Evolutionary conservation across 2,888 invertebrate species (phyloP).

Genomic region (Physocephala rufipes): DNA sequence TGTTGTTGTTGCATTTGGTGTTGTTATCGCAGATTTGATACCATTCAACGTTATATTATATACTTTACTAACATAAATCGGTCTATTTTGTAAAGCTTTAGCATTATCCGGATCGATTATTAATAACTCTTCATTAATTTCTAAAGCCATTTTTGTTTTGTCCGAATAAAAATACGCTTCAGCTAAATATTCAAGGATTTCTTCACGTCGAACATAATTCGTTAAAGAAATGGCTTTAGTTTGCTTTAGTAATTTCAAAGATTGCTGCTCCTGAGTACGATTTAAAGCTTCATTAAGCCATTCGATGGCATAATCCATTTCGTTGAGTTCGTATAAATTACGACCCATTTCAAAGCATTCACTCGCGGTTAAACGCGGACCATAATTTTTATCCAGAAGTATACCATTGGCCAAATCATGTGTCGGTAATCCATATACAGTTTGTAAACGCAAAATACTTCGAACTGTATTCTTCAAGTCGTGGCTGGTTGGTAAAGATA

Average conservation of each 20-base stretch:
- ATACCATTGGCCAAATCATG: not conserved
- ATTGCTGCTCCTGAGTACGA: not conserved
- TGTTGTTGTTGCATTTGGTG: too few relatives aligned
- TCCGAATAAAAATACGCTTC: not conserved
- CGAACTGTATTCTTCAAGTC: not conserved
- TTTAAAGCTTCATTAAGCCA: not conserved
- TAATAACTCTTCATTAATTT: not conserved
- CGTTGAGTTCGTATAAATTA: not conserved
- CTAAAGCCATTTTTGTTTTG: not conserved
- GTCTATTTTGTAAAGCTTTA: too few relatives aligned
- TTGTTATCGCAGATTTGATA: too few relatives aligned
- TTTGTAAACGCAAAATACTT: not conserved
- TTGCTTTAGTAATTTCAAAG: not conserved
- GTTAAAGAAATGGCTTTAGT: not conserved
- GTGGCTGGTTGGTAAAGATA: not conserved
- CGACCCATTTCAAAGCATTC: conserved; percentile 5
- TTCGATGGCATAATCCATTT: not conserved
- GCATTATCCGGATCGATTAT: not conserved
- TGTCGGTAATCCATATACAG: not conserved
- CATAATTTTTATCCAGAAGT: not conserved
- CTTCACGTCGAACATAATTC: not conserved
- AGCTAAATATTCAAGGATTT: not conserved
- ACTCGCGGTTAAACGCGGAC: not conserved
- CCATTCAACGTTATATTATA: too few relatives aligned
- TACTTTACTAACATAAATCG: too few relatives aligned